phyloP scores from a whole-genome alignment of 2,888 invertebrate genomes.

The Dermolepida albohirtum region DNA sequence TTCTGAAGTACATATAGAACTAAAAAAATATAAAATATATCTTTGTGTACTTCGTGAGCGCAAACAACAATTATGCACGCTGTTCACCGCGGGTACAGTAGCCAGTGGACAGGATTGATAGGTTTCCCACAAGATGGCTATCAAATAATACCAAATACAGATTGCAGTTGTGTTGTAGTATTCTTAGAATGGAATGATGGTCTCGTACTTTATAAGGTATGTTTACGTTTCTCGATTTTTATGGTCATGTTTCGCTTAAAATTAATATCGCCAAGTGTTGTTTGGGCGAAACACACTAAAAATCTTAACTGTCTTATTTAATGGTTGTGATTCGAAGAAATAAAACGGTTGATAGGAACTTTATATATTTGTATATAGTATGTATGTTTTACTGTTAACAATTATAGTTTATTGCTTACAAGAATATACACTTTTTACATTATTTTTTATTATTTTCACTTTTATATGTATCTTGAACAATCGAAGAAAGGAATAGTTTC shows the following conservation, averaged over 20 bases:
- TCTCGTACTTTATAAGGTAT: slow-evolving; percentile 58
- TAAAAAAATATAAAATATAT: slow-evolving; percentile 24
- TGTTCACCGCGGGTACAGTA: slow-evolving; percentile 33
- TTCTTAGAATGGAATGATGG: slow-evolving; percentile 59
- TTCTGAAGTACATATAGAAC: slow-evolving; percentile 4
- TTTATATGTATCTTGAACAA: no score
- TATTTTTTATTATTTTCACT: no score
- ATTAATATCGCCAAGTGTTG: slow-evolving; percentile 1
- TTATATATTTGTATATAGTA: no score
- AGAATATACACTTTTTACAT: no score
- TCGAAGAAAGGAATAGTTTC: no score
- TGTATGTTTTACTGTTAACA: no score
- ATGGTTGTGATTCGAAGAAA: no score
- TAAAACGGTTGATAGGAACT: no score
- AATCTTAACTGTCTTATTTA: no score
- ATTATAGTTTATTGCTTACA: no score
- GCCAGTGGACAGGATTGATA: slow-evolving; percentile 51
- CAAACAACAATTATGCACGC: slow-evolving; percentile 37
- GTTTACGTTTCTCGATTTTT: slow-evolving; percentile 54
- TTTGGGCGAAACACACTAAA: no score
- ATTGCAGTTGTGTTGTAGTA: slow-evolving; percentile 51
- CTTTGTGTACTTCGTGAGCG: slow-evolving; percentile 21
- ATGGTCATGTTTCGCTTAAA: slow-evolving; percentile 12
- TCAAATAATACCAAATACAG: slow-evolving; percentile 64
- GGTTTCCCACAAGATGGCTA: slow-evolving; percentile 63